Base-by-base conservation (phyloP, 2,888 invertebrate genomes). In the Ormyrus labotus region DNA sequence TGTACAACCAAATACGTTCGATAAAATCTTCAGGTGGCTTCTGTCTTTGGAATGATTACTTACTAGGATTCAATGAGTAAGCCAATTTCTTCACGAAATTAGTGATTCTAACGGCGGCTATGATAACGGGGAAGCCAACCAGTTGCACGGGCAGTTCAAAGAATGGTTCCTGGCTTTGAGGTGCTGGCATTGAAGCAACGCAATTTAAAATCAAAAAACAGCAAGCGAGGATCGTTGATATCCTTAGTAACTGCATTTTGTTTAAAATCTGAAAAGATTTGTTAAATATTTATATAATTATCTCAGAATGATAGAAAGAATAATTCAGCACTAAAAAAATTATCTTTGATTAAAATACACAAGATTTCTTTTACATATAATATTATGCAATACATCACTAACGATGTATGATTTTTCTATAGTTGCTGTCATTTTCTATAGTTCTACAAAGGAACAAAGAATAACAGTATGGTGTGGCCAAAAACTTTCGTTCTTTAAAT, bases 121-220 rank as follows among this genome's bases (percentile, higher is more conserved):
- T 94, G 84, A 96, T 96, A 81, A 96, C 94, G 0, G 96, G 96
- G 87, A 96, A 96, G 48, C 96, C 96, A 58, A 96, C 92, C 77
- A 96, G 91, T 88, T 96, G 96, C n/a, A 96, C 96, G 10, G 96
- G 96, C 76, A 96, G 90, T 87, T 96, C 95, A 87, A 96, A 95
- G 0, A 93, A 87, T 11, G 94, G 93, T 85, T 93, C 93, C 61
- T 81, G 71, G 4, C 34, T 34, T 34, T 34, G 34, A 2, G 90
- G 88, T 79, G 85, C 87, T 55, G 91, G 90, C 11, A 87, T 87
- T 13, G 90, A 89, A 57, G 82, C 78, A 19, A 89, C 86, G 9
- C 86, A 80, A 65, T 85, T 84, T 81, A 90, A 78, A 73, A 84
- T 80, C 77, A 90, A 69, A 78, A 88, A 81, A 60, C 84, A 88